phyloP scores from a whole-genome alignment of 1,140 invertebrate species.

The Daktulosphaira vitifoliae region DNA sequence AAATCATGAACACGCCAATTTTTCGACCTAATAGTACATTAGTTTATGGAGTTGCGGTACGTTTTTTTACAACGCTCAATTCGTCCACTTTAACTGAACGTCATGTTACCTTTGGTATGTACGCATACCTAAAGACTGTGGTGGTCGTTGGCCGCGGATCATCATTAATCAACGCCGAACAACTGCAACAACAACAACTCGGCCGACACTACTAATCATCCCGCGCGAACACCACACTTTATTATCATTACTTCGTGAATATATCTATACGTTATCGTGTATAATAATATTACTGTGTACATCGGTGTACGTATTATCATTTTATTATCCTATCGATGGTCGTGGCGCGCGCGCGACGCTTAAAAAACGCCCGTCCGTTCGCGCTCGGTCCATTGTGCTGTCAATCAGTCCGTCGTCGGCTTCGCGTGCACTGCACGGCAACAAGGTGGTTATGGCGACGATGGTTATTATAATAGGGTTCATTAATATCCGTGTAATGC shows the following conservation, averaged over 20 bases:
- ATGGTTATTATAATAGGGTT: no score
- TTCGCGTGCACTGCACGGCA: no score
- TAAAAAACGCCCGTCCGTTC: background rate
- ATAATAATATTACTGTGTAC: background rate
- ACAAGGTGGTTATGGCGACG: no score
- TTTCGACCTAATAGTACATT: no score
- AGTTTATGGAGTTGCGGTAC: no score
- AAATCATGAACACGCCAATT: no score
- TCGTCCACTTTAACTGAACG: no score
- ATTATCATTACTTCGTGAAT: no score
- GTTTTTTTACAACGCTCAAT: no score
- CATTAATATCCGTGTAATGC: no score
- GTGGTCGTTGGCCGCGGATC: background rate
- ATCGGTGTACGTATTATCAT: background rate
- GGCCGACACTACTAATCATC: conserved; percentile 16
- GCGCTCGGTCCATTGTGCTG: background rate
- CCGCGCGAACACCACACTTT: background rate
- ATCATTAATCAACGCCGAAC: conserved; percentile 14
- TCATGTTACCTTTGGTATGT: background rate
- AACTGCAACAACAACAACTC: background rate
- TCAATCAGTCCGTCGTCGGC: conserved; percentile 4
- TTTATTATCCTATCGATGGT: no score
- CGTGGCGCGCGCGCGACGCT: background rate
- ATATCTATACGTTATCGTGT: background rate
- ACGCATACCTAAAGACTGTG: background rate